phyloP scores from a whole-genome alignment of 2,888 invertebrate species.

The Plebejus anna region DNA sequence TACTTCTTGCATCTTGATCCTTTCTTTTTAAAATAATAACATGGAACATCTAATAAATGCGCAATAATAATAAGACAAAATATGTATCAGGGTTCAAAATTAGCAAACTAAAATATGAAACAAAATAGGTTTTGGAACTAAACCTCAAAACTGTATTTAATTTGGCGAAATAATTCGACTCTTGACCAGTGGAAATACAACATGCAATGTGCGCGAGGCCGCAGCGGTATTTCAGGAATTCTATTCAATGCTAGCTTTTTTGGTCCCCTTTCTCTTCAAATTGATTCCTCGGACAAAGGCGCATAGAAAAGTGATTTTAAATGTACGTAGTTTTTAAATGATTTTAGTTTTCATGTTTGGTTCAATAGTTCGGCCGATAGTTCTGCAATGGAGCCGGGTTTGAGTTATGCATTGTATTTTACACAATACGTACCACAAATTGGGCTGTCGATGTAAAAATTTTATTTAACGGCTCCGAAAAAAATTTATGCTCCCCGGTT shows the following conservation, averaged over 20 bases:
- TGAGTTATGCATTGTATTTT: conserved; percentile 21
- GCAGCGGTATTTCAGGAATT: conserved; percentile 27
- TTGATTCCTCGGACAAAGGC: conserved; percentile 27
- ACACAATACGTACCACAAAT: conserved; percentile 16
- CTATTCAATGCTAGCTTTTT: conserved; percentile 24
- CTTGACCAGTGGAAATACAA: conserved; percentile 18
- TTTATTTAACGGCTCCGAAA: not conserved
- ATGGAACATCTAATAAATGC: too few species aligned
- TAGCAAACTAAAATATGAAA: not conserved
- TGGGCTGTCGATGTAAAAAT: conserved; percentile 6
- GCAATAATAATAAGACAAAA: not conserved
- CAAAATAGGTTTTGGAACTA: not conserved
- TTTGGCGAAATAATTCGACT: not conserved
- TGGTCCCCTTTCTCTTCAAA: conserved; percentile 26
- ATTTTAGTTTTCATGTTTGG: conserved; percentile 23
- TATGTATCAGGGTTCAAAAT: not conserved
- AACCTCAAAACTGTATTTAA: not conserved
- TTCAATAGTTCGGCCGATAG: not conserved
- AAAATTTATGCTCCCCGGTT: not conserved
- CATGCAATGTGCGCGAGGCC: conserved; percentile 24
- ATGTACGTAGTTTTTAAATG: conserved; percentile 23
- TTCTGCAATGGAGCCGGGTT: not conserved
- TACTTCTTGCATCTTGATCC: too few species aligned
- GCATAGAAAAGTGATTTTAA: conserved; percentile 27
- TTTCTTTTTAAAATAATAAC: too few species aligned